phyloP scores from a whole-genome alignment of 64 coral and sea anemone species.

The Actinia equina region DNA sequence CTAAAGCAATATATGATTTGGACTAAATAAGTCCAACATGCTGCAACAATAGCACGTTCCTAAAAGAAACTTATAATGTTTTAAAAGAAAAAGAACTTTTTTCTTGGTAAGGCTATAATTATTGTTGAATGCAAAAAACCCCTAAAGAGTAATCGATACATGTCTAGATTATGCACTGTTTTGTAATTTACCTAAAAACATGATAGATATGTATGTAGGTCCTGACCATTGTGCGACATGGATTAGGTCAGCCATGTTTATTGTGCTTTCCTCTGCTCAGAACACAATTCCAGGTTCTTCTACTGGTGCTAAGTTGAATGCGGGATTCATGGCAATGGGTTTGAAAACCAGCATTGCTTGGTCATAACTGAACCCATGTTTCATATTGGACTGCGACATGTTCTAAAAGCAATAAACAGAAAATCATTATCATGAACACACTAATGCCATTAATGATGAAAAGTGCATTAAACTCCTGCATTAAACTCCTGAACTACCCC shows the following conservation, averaged over 20 bases:
- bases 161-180: neutral
- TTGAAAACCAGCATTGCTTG: slow-evolving; percentile 76
- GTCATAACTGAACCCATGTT: slow-evolving; percentile 48
- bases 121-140: neutral
- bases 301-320: slow-evolving; percentile 81
- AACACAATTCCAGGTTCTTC: slow-evolving; percentile 89
- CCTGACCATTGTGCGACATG: neutral
- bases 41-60: neutral
- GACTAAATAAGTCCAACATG: slow-evolving; percentile 8
- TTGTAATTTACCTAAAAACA: neutral
- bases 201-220: neutral
- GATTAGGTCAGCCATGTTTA: neutral
- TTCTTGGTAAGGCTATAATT: neutral
- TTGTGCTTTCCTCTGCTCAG: neutral
- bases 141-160: neutral
- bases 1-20: neutral
- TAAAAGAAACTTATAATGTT: neutral
- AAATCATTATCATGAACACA: neutral
- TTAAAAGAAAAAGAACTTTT: neutral
- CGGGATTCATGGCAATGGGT: slow-evolving; percentile 69
- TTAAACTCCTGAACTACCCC: no score
- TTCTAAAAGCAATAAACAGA: slow-evolving; percentile 39
- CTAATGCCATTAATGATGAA: neutral
- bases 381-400: slow-evolving; percentile 41
- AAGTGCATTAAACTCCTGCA: no score